Evolutionary conservation across 2,113 vertebrate genomes (phyloP).

Genomic region (Hyla sarda): DNA sequence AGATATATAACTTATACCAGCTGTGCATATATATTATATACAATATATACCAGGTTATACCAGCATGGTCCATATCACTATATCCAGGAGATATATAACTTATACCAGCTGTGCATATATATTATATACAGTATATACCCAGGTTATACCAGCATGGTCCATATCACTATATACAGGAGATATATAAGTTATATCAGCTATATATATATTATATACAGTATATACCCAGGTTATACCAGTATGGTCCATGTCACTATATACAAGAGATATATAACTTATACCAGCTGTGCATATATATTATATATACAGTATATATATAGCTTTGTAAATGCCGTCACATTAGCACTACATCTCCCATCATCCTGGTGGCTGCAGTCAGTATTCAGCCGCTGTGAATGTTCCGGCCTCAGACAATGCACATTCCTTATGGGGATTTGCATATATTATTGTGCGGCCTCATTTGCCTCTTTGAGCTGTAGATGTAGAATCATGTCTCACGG

Average conservation of each 20-base stretch:
- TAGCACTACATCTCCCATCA: neutral
- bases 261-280: too few species aligned
- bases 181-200: too few species aligned
- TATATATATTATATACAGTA: too few species aligned
- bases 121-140: too few species aligned
- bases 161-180: neutral
- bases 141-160: neutral
- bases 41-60: neutral
- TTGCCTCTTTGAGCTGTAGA: neutral
- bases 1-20: too few species aligned
- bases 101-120: too few species aligned
- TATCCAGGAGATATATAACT: too few species aligned
- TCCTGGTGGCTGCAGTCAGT: neutral
- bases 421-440: constrained; percentile 31
- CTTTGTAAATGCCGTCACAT: too few species aligned
- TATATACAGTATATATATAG: too few species aligned
- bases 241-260: neutral
- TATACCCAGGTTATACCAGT: neutral
- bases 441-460: neutral
- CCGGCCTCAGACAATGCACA: neutral
- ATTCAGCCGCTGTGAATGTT: neutral
- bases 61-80: neutral
- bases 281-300: too few species aligned
- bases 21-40: too few species aligned
- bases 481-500: neutral